Conservation (phyloP, 2,888 invertebrate genomes). For the Plusia festucae region DNA sequence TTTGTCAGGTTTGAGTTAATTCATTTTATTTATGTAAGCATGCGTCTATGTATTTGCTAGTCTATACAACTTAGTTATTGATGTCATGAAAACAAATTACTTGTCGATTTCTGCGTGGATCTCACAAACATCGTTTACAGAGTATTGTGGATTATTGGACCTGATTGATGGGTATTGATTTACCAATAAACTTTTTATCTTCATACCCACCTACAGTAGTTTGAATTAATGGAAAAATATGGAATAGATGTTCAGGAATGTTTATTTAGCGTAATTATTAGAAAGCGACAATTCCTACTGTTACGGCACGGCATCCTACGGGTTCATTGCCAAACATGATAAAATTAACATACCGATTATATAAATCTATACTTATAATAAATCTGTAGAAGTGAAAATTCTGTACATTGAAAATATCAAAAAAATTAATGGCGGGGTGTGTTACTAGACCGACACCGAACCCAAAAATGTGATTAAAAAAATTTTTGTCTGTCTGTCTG, state of each 20-base stretch:
- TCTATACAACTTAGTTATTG: not conserved
- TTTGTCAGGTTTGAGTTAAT: not conserved
- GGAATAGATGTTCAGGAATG: not conserved
- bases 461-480: no score
- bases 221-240: not conserved
- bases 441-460: no score
- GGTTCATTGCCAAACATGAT: no score
- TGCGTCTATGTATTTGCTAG: not conserved
- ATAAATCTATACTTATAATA: no score
- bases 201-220: not conserved
- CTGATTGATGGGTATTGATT: not conserved
- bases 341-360: no score
- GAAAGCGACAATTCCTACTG: no score
- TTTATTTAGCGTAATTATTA: no score
- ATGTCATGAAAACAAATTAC: slow-evolving; percentile 13
- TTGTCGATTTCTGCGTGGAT: not conserved
- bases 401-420: no score
- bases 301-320: no score
- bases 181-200: slow-evolving; percentile 3
- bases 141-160: not conserved
- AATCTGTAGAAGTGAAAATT: no score
- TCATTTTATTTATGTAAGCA: not conserved
- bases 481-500: no score
- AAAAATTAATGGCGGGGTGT: no score
- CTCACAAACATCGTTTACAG: slow-evolving; percentile 2